Conservation (phyloP, 2,113 vertebrate genomes). For the Brachypteracias leptosomus region DNA sequence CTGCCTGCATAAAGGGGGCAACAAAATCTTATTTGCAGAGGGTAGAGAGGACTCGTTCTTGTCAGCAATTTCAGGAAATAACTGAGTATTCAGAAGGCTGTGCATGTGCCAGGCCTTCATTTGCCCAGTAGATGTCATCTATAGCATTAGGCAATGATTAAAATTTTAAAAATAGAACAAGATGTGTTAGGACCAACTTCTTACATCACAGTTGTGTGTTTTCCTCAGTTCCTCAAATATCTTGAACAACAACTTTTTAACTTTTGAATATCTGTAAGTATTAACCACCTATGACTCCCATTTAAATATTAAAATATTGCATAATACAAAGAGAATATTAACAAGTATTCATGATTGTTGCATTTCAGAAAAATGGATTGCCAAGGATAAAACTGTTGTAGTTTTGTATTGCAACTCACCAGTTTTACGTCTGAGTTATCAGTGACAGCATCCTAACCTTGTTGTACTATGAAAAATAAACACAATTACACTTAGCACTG, state of each 20-base stretch:
- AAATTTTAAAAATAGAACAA: not conserved
- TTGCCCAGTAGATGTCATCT: constrained; percentile 56
- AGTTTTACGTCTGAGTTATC: not conserved
- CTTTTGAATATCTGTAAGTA: not conserved
- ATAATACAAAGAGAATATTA: not conserved
- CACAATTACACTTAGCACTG: not conserved
- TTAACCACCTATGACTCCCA: not conserved
- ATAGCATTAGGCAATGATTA: not conserved
- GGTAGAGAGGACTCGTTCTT: not conserved
- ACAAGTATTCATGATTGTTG: not conserved
- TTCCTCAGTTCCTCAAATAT: not conserved
- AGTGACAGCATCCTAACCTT: not conserved
- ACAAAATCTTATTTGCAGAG: not conserved
- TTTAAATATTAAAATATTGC: not conserved
- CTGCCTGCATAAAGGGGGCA: not conserved
- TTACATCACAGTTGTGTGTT: not conserved
- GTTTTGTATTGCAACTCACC: not conserved
- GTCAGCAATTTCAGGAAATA: not conserved
- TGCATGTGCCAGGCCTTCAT: not conserved
- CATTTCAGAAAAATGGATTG: not conserved
- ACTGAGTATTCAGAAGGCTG: not conserved
- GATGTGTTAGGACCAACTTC: not conserved
- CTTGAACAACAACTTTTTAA: not conserved
- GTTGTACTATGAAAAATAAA: not conserved
- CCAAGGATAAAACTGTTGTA: not conserved